Evolutionary conservation across 2,797 vertebrate species (phyloP).

Genomic region (Erpetoichthys calabaricus): DNA sequence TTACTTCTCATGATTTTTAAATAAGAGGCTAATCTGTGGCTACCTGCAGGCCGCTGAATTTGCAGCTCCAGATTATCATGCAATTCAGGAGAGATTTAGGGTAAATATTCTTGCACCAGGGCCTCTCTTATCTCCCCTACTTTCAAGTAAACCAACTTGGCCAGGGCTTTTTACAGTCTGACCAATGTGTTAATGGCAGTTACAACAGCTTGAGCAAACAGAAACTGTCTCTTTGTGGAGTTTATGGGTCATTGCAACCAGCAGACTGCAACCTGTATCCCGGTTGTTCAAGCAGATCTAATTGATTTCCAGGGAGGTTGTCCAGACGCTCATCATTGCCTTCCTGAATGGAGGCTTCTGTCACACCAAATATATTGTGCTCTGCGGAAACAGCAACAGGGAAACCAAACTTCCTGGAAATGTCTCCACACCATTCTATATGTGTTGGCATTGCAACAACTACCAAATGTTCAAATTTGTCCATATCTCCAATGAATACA

Average conservation of each 20-base stretch:
- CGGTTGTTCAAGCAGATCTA: constrained; percentile 1
- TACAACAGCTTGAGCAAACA: constrained; percentile 1
- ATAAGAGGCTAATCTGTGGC: too few species aligned
- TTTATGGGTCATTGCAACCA: neutral
- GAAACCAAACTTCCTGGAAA: too few species aligned
- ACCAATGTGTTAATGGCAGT: neutral
- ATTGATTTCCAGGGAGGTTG: neutral
- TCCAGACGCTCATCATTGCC: neutral
- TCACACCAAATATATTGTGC: constrained; percentile 8
- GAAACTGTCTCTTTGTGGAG: neutral
- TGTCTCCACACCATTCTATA: too few species aligned
- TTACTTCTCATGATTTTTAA: too few species aligned
- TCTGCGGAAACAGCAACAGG: too few species aligned
- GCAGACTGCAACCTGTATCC: neutral
- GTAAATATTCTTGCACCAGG: too few species aligned
- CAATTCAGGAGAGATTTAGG: too few species aligned
- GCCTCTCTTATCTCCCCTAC: neutral
- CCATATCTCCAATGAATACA: too few species aligned
- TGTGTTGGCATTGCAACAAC: too few species aligned
- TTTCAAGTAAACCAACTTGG: neutral
- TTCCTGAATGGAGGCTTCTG: constrained; percentile 5
- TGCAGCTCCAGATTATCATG: too few species aligned
- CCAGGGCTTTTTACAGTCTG: neutral
- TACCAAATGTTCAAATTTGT: too few species aligned
- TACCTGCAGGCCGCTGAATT: too few species aligned